Base-by-base conservation (phyloP, 2,113 vertebrate genomes). In the Colossoma macropomum region DNA sequence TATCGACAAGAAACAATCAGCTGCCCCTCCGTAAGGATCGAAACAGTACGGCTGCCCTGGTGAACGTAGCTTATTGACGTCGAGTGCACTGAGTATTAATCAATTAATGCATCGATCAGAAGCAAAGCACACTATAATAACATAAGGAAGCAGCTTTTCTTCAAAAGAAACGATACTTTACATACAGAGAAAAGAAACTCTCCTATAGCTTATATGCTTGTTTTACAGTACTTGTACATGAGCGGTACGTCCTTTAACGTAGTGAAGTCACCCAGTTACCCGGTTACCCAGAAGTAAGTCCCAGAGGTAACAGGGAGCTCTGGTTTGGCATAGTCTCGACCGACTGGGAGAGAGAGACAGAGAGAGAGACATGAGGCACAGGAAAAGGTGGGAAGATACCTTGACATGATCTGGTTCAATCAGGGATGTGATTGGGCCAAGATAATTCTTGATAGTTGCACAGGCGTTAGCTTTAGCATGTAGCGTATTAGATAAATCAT, bases 21-120 rank as follows among this genome's bases (percentile, higher is more conserved):
- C 92, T 91, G 90, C 88, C 89, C 86, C 41, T n/a, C 81, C 83
- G 54, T 88, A 90, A 86, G 87, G 76, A 83, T 78, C 60, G 79
- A 52, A 85, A 81, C 72, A 56, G 73, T 76, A 79, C 60, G 78
- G 69, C 56, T 83, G 59, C 77, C 50, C 60, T 71, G 54, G 48
- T 74, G 70, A 74, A 84, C 19, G 54, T 84, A 88, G 76, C 84
- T 86, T 81, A 88, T 86, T 16, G 41, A 77, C 76, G 41, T 60
- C 71, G 60, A 79, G 77, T 77, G 79, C 79, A 85, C 74, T 50
- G 77, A 41, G 66, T 80, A 77, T 74, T 45, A 60, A 83, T 50
- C 56, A 71, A 74, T 74, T 68, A 83, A 83, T 83, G 81, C 74
- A 83, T 83, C 62, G 54, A 76, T 32, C 74, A 70, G 48, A 77